Base-by-base conservation (phyloP, 2,888 invertebrate genomes). In the Lissocephala sabroskyi region DNA sequence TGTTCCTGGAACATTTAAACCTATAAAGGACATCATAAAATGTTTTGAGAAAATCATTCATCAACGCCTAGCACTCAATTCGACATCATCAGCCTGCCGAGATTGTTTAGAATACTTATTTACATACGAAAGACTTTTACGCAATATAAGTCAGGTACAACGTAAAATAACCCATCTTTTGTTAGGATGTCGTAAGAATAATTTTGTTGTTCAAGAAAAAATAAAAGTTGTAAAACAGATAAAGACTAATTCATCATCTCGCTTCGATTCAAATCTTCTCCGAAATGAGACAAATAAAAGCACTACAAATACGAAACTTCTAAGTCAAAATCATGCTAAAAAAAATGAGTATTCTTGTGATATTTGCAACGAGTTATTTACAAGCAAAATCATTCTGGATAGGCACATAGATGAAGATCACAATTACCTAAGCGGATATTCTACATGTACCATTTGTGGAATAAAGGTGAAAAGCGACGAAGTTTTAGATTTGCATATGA, bases 401-500 rank as follows among this genome's bases (percentile, higher is more conserved):
- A 43, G 49, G 18, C 67, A 67, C 26, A 74, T 67, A 4, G 30
- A 30, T 10, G 30, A 30, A 4, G 30, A 30, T 3, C n/a, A 30
- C n/a, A 30, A 11, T 30, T 30, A n/a, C 10, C 30, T 30, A 3
- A 7, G 30, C 10, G 9, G 11, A 3, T 7, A 41, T 6, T 53
- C 75, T 30, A 74, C 71, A 10, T 68, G 67, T 18, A 70, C 63
- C n/a, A 59, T 68, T 3, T 68, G 67, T 28, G 67, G 75, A 10
- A 43, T 76, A 1, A 68, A 76, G 41, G 77, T 79, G 2, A 79
- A 74, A 16, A 76, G 80, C 44, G 81, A 82, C 16, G 82, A 82
- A 28, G 81, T 82, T 17, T 61, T 82, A 0, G 74, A 76, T 16
- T 46, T 82, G 30, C 83, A 82, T 39, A 83, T 79, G 82, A 82